Evolutionary conservation across 2,888 invertebrate genomes (phyloP), one percentile per base, ranked within the genome.

Genomic region (Sminthurinus aureus): DNA sequence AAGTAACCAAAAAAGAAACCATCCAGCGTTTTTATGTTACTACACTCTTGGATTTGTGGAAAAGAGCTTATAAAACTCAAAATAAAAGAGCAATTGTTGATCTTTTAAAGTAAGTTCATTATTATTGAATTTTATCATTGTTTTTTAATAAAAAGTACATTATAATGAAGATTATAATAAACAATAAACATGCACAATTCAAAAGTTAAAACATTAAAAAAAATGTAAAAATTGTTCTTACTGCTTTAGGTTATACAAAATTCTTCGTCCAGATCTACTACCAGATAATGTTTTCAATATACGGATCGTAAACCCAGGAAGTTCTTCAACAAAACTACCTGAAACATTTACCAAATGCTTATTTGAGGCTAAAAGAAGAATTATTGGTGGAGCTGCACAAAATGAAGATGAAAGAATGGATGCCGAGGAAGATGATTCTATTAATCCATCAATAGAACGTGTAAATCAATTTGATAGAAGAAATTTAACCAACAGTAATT

Each of bases 241-340:
- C 9, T 20, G 9, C 38, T 79, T 15, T 20, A 79, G 79, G 51
- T 18, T 69, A 18, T 74, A 58, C 18, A 81, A 81, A 75, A 18
- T 75, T 26, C 24, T 81, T n/a, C 64, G 81, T n/a, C 81, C 81
- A 8, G 75, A 74, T 18, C 64, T 26, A 18, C 1, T 81, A 6
- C 74, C 81, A 18, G 75, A 58, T 11, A 75, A 81, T 81, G 80
- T 81, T 8, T 74, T 81, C 24, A 38, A 50, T 73, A 20, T 52
- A 38, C 26, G 11, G 1, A 22, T 52, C 8, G 64, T 22, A 58
- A 77, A 58, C 12, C 20, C 64, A 8, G 11, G 11, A 18, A 50
- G 20, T 3, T 64, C 73, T 4, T 26, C 9, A 64, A 12, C n/a
- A 4, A 52, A 76, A 18, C 15, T 24, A 3, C 13, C 64, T 77